Base-by-base conservation (phyloP, 2,888 invertebrate genomes). In the Hydraecia micacea region DNA sequence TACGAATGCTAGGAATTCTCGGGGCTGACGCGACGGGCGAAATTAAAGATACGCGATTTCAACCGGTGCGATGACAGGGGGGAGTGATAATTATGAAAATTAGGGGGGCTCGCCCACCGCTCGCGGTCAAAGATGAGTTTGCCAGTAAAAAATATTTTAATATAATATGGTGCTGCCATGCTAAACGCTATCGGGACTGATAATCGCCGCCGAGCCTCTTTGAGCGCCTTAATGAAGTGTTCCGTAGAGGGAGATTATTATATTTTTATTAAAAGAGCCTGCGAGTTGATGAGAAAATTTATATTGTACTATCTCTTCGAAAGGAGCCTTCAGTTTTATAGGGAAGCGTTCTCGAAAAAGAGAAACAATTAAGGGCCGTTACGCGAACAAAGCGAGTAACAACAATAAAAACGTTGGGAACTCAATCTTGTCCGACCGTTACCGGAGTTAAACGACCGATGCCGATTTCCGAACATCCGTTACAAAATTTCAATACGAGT, bases 141-240 rank as follows among this genome's bases (percentile, higher is more conserved):
- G 83, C 87, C 89, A 88, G 89, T 88, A 90, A 92, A 92, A 94
- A 93, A 92, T 91, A 92, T 91, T 93, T 94, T 93, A 94, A 93
- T 94, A 93, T 93, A 94, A 94, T 94, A 94, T 93, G 93, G 92
- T 94, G 94, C 94, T 93, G 92, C 93, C 91, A 87, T 91, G 90
- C 90, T 93, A 91, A 93, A 94, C 93, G 94, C 89, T 95, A 95
- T 95, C 94, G 91, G 90, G 87, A 91, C 91, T 92, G 94, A 94
- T 96, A 96, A 96, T 95, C 95, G 93, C 93, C 89, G 90, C 88
- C 91, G 91, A 94, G 95, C 94, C 94, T 92, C 94, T 93, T 92
- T 92, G 93, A 94, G 93, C 89, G 91, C 93, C 93, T 93, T 95
- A 95, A 96, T 95, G 95, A 95, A 96, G 95, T 94, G 94, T 93